Evolutionary conservation across 2,797 vertebrate genomes (phyloP).

Genomic region (Lutjanus argentimaculatus): DNA sequence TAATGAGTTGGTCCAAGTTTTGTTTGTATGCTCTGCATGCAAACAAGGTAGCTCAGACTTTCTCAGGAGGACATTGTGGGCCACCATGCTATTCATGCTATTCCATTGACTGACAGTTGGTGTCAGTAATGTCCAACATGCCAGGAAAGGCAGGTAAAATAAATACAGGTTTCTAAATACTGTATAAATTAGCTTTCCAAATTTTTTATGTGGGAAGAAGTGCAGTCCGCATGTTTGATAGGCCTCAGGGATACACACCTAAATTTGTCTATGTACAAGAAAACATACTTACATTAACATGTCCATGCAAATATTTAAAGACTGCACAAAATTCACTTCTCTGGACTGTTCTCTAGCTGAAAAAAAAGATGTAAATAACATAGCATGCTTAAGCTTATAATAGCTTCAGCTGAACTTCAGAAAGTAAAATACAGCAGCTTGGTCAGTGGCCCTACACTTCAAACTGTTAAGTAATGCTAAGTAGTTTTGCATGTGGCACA

Average conservation of each 20-base stretch:
- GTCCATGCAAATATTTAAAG: neutral
- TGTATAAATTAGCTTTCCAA: neutral
- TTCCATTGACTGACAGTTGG: neutral
- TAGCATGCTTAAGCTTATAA: too few species aligned
- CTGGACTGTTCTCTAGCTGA: neutral
- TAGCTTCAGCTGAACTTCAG: too few species aligned
- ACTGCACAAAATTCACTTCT: neutral
- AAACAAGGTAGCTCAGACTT: neutral
- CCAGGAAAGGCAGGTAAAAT: neutral
- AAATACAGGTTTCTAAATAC: neutral
- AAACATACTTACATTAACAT: neutral
- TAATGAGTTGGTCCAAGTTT: neutral
- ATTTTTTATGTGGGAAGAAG: neutral
- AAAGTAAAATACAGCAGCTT: too few species aligned
- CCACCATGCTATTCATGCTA: neutral
- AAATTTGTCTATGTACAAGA: neutral
- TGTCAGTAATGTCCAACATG: neutral
- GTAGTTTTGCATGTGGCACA: too few species aligned
- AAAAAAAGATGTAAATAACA: too few species aligned
- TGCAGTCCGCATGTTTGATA: neutral
- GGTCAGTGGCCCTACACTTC: too few species aligned
- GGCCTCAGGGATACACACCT: neutral
- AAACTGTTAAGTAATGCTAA: too few species aligned
- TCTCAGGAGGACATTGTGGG: neutral
- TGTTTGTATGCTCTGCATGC: neutral